phyloP scores from a whole-genome alignment of 1,140 invertebrate genomes.

The Leptestheria dahalacensis region DNA sequence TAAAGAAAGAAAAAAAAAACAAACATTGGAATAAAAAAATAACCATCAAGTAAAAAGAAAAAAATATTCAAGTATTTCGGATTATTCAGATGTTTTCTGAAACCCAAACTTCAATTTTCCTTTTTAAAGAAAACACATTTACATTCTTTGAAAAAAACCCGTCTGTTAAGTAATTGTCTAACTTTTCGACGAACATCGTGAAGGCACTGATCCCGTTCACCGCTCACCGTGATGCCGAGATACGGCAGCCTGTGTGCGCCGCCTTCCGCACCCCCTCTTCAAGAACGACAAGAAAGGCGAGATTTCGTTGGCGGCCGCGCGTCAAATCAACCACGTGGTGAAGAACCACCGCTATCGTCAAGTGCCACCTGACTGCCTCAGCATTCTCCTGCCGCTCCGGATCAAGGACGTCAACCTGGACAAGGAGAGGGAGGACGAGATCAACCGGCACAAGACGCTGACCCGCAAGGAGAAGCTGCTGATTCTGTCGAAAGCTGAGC shows the following conservation, averaged over 20 bases:
- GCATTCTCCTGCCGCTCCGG: constrained; percentile 55
- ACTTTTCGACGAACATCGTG: constrained; percentile 75
- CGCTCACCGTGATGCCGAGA: constrained; percentile 41
- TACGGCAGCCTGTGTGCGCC: constrained; percentile 42
- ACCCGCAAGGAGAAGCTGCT: constrained; percentile 59
- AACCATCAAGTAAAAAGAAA: no score
- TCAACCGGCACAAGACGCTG: constrained; percentile 57
- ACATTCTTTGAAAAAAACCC: no score
- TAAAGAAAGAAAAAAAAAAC: no score
- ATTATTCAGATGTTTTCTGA: no score
- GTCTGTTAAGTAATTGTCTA: no score
- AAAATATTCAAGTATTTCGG: no score
- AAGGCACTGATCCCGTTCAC: constrained; percentile 64
- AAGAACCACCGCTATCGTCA: constrained; percentile 57
- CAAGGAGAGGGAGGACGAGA: constrained; percentile 53
- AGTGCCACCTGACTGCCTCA: constrained; percentile 47
- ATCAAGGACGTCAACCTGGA: constrained; percentile 69
- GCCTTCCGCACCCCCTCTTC: constrained; percentile 57
- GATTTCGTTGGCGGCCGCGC: constrained; percentile 65
- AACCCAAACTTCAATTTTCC: no score
- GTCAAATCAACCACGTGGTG: constrained; percentile 60
- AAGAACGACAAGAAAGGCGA: constrained; percentile 70
- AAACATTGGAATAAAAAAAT: no score
- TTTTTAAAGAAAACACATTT: no score
- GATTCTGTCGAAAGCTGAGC: constrained; percentile 66